phyloP scores from a whole-genome alignment of 2,797 vertebrate genomes.

The Triplophysa yarkandensis region DNA sequence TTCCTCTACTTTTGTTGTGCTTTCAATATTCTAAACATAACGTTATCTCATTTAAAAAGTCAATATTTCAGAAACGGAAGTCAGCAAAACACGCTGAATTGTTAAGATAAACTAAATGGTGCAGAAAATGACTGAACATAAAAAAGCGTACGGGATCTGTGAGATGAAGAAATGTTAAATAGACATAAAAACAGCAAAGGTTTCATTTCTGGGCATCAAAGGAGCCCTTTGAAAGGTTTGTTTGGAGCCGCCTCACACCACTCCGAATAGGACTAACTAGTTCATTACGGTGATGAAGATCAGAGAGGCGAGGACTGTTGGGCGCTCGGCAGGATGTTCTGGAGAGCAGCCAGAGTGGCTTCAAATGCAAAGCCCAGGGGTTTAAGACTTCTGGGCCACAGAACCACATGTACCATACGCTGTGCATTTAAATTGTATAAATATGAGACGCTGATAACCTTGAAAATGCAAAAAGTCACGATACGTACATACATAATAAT shows the following conservation, averaged over 20 bases:
- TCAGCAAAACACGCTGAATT: not conserved
- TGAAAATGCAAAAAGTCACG: not conserved
- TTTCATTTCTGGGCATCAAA: constrained; percentile 6
- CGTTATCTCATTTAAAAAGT: no score
- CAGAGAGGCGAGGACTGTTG: not conserved
- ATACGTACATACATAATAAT: not conserved
- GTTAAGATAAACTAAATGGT: not conserved
- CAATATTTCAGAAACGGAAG: no score
- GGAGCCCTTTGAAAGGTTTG: not conserved
- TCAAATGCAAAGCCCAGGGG: not conserved
- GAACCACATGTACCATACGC: not conserved
- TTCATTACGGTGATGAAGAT: constrained; percentile 11
- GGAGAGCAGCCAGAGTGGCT: not conserved
- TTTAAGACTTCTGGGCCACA: not conserved
- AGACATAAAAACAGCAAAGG: not conserved
- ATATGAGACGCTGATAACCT: not conserved
- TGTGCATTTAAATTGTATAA: not conserved
- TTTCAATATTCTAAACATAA: no score
- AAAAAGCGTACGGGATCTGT: not conserved
- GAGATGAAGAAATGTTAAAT: not conserved
- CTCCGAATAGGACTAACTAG: not conserved
- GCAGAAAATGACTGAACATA: not conserved
- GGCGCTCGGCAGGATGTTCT: not conserved
- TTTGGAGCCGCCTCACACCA: not conserved
- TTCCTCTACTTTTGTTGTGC: no score